These are phyloP conservation scores for Rosalia funebris DNA, from an alignment of 2,888 invertebrate species.

Conservation along the genomic window DNA sequence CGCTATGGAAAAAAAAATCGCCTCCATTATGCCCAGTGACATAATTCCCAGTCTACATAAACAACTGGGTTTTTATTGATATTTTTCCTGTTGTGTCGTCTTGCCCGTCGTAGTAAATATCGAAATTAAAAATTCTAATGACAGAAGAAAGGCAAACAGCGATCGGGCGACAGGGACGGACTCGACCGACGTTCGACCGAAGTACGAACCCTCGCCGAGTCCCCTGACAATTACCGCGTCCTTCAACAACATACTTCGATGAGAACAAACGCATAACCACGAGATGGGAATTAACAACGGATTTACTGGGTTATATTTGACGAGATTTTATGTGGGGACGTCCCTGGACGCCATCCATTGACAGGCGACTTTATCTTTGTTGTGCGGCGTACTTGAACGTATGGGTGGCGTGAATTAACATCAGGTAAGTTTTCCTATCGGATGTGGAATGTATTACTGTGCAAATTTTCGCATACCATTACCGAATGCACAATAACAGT, in stretches of 20 bases:
- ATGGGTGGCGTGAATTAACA: constrained; percentile 17
- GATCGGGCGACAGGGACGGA: constrained; percentile 3
- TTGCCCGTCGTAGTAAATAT: constrained; percentile 2
- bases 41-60: constrained; percentile 18
- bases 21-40: too few relatives aligned
- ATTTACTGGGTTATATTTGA: too few relatives aligned
- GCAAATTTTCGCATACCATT: constrained; percentile 19
- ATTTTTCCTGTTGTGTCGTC: constrained; percentile 17
- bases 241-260: too few relatives aligned
- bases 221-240: too few relatives aligned
- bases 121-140: constrained; percentile 13
- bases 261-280: too few relatives aligned
- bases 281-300: too few relatives aligned
- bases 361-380: constrained; percentile 2
- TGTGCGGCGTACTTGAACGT: neutral
- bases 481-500: too few relatives aligned
- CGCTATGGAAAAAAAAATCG: too few relatives aligned
- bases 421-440: constrained; percentile 4
- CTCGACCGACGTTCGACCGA: too few relatives aligned
- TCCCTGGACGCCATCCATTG: constrained; percentile 1
- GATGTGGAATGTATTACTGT: constrained; percentile 14
- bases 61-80: neutral
- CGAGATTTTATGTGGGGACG: neutral
- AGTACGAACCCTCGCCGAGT: too few relatives aligned
- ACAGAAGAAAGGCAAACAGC: constrained; percentile 10